Percentiles rank a stretch among this genome's conserved stretches.
phyloP scores from a whole-genome alignment of 2,113 vertebrate species.

The Struthidea cinerea region DNA sequence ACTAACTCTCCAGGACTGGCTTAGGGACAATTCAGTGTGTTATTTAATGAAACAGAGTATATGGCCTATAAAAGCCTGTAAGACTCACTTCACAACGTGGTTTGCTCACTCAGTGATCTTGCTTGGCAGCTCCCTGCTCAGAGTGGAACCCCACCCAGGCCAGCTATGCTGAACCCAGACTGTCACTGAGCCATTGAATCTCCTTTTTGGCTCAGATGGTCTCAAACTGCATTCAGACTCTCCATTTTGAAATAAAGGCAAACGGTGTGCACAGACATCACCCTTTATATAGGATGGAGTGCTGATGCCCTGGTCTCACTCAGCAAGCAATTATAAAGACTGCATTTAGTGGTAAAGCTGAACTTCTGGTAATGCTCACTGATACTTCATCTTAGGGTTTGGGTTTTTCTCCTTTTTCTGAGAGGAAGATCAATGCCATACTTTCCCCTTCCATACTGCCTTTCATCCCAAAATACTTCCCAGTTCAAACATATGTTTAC shows the following conservation, averaged over 20 bases:
- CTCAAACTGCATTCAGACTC: not conserved
- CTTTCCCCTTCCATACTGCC: not conserved
- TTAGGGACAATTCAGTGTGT: not conserved
- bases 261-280: not conserved
- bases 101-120: not conserved
- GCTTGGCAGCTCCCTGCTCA: not conserved
- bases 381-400: not conserved
- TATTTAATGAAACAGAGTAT: slow-evolving; percentile 5
- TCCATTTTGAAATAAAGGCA: not conserved
- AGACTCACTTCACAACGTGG: not conserved
- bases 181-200: not conserved
- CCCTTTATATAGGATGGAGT: not conserved
- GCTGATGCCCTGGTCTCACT: not conserved
- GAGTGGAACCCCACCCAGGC: not conserved
- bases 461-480: not conserved
- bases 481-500: not conserved
- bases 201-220: not conserved
- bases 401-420: not conserved
- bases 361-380: not conserved
- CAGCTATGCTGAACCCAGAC: not conserved
- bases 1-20: slow-evolving; percentile 23
- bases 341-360: not conserved
- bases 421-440: not conserved
- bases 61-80: not conserved
- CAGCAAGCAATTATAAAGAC: not conserved